These are phyloP conservation scores for Noctua janthe DNA, from an alignment of 2,888 invertebrate genomes.

Conservation along the genomic window DNA sequence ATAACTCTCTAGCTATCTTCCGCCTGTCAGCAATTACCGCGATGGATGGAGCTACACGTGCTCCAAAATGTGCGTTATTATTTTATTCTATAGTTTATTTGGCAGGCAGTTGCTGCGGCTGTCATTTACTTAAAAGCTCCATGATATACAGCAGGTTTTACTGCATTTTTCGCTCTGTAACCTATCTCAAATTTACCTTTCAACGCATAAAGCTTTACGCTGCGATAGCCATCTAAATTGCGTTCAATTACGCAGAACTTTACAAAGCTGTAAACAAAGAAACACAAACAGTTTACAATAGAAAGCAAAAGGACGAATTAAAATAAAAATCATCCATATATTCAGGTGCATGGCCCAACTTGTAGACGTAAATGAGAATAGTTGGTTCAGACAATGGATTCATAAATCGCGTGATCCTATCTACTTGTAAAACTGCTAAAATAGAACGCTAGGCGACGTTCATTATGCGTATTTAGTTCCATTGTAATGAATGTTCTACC, in stretches of 20 bases:
- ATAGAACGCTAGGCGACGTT: constrained; percentile 79
- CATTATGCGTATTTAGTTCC: constrained; percentile 83
- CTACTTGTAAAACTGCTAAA: constrained; percentile 81
- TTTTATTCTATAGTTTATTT: constrained; percentile 72
- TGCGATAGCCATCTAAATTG: constrained; percentile 58
- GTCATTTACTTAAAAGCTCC: constrained; percentile 55
- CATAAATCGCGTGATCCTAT: constrained; percentile 85
- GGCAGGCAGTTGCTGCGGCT: constrained; percentile 53
- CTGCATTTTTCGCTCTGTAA: constrained; percentile 15
- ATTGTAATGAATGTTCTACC: constrained; percentile 82
- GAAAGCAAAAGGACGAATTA: constrained; percentile 62
- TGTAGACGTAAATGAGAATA: constrained; percentile 83
- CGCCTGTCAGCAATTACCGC: constrained; percentile 87
- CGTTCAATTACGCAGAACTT: constrained; percentile 55
- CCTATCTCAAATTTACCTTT: constrained; percentile 23
- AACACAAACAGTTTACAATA: constrained; percentile 60
- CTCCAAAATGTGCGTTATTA: constrained; percentile 81
- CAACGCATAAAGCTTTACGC: constrained; percentile 36
- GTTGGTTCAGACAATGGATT: constrained; percentile 83
- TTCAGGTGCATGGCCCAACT: constrained; percentile 71
- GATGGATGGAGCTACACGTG: constrained; percentile 84
- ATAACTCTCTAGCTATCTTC: constrained; percentile 87
- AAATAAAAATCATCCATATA: constrained; percentile 73
- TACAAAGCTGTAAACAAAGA: constrained; percentile 49
- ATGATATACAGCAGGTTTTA: constrained; percentile 35